phyloP scores from a whole-genome alignment of 1,140 invertebrate species.

The Megalopta genalis region DNA sequence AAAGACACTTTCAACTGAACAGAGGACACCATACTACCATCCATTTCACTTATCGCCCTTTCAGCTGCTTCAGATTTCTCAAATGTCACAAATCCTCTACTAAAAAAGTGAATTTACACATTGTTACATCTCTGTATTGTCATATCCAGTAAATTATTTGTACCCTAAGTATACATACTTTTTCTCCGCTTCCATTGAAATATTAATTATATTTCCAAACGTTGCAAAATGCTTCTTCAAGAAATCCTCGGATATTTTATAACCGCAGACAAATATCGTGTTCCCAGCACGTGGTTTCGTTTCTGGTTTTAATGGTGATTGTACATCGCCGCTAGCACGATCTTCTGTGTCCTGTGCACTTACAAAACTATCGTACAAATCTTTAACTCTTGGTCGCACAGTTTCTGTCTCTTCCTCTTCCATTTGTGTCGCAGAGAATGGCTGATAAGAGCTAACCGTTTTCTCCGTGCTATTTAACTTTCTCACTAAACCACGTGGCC shows the following conservation, averaged over 20 bases:
- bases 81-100: conserved; percentile 95
- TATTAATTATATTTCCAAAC: conserved; percentile 91
- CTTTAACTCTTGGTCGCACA: conserved; percentile 82
- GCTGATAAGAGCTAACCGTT: conserved; percentile 91
- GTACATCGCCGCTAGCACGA: conserved; percentile 80
- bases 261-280: conserved; percentile 92
- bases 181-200: conserved; percentile 94
- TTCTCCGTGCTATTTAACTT: conserved; percentile 88
- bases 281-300: conserved; percentile 87
- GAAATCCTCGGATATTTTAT: conserved; percentile 91
- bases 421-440: conserved; percentile 90
- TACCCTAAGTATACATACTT: conserved; percentile 81
- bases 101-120: conserved; percentile 73
- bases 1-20: conserved; percentile 90
- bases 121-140: neutral
- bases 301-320: conserved; percentile 80
- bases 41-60: conserved; percentile 92
- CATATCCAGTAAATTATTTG: neutral
- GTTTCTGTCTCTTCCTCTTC: conserved; percentile 82
- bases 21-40: conserved; percentile 89
- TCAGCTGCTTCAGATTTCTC: conserved; percentile 93
- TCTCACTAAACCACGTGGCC: conserved; percentile 89
- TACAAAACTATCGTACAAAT: conserved; percentile 94
- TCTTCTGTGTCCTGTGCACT: conserved; percentile 86
- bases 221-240: conserved; percentile 89